Evolutionary conservation across 1,140 invertebrate species (phyloP), one percentile per base, ranked within the genome.

Genomic region (Mercenaria mercenaria): DNA sequence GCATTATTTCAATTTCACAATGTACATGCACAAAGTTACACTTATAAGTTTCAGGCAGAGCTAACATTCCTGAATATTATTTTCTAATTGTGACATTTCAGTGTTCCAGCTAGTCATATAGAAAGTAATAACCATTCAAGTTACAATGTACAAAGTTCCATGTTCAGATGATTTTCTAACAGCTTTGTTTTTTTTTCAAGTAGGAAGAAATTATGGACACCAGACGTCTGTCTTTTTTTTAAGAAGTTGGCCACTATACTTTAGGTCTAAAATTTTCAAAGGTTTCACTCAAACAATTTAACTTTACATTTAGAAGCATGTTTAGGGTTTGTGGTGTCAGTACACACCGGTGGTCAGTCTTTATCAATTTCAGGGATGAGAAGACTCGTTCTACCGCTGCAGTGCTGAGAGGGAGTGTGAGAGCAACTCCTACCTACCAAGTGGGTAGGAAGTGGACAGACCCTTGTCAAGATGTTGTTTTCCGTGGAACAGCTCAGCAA

Each of bases 321-420:
- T 74, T 74, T 8, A 34, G 4, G 39, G 72, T 74, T 41, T 74
- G 6, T 4, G 32, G 20, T 6, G 18, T 43, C 13, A 74, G 72
- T 20, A 10, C 11, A 43, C 72, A 74, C 23, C 72, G 11, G 32
- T 34, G 72, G 34, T 74, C 72, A 34, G 72, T 74, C 29, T 74
- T 74, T 10, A 34, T 74, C 4, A 34, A n/a, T n/a, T 74, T 74
- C 39, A 74, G 72, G 18, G 11, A 10, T 20, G 39, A 39, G 72
- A 74, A 74, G 39, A 74, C 72, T 74, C 72, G 29, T 41, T 74
- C 72, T 10, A 34, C 72, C 23, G 6, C 39, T 39, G 72, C 72
- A 43, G 72, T 74, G 39, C 72, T 74, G 72, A 74, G 72, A 39
- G 72, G 72, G 18, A 74, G 32, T 20, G 39, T 43, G 23, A 43